Conservation (phyloP, 2,113 vertebrate genomes). For the Nyctibius bracteatus region DNA sequence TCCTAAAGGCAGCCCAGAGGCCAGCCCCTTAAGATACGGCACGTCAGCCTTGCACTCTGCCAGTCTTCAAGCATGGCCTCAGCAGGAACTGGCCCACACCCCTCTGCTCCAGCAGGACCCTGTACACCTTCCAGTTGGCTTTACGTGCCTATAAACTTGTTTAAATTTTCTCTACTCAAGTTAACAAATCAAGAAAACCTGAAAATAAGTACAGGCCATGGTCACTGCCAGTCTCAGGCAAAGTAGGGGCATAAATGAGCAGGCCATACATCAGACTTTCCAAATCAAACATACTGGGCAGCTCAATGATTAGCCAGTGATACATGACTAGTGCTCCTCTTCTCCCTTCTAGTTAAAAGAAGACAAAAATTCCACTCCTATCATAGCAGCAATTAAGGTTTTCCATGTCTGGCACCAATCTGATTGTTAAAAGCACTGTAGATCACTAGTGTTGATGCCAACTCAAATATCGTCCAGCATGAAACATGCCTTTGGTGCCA, state of each 20-base stretch:
- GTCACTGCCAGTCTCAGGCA: not conserved
- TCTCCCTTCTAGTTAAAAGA: not conserved
- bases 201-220: not conserved
- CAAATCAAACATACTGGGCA: not conserved
- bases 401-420: not conserved
- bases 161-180: not conserved
- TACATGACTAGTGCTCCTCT: not conserved
- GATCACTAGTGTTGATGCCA: not conserved
- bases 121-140: not conserved
- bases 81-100: not conserved
- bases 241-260: not conserved
- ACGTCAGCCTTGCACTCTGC: rapidly evolving
- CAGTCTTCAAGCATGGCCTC: not conserved
- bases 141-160: not conserved
- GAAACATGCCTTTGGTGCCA: not conserved
- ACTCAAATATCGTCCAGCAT: not conserved
- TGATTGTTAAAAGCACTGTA: not conserved
- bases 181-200: not conserved
- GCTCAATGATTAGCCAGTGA: not conserved
- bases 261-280: not conserved
- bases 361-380: not conserved
- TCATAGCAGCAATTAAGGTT: not conserved
- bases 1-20: not conserved
- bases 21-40: too few relatives aligned
- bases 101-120: not conserved